A percentile compares a stretch with the other conserved stretches of the same genome.
Conservation (phyloP, 1,140 invertebrate species). For the Bradynema listronoti region DNA sequence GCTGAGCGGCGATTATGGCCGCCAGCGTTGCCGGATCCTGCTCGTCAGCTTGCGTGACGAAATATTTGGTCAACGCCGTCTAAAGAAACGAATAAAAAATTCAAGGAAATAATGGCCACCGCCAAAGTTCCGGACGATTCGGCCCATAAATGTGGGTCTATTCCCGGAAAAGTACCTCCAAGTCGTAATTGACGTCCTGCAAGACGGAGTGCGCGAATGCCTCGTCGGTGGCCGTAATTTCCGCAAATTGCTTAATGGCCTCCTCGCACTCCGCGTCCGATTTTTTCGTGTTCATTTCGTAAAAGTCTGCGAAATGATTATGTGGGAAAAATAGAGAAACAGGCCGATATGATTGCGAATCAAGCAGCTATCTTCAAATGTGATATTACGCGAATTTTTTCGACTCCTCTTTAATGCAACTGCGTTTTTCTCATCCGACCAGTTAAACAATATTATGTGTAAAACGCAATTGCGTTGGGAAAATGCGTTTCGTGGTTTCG, state of each 20-base stretch:
- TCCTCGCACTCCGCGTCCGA: slow-evolving; percentile 13
- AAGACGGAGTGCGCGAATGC: slow-evolving; percentile 37
- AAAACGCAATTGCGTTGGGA: too few species aligned
- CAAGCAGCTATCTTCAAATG: too few species aligned
- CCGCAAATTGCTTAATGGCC: slow-evolving; percentile 36
- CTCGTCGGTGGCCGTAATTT: slow-evolving; percentile 41
- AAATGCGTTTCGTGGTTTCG: too few species aligned
- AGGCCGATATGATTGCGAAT: too few species aligned
- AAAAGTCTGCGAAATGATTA: too few species aligned
- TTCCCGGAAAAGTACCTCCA: slow-evolving; percentile 24
- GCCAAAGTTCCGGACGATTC: too few species aligned
- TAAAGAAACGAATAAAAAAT: slow-evolving; percentile 4
- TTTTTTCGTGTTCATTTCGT: slow-evolving; percentile 8
- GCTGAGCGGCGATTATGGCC: neutral
- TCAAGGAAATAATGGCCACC: slow-evolving; percentile 3
- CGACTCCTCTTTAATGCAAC: too few species aligned
- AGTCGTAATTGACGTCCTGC: slow-evolving; percentile 36
- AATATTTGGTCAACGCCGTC: slow-evolving; percentile 20
- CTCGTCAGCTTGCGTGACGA: slow-evolving; percentile 4
- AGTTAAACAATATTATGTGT: too few species aligned
- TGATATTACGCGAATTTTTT: too few species aligned
- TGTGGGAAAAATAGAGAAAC: too few species aligned
- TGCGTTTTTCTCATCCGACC: too few species aligned
- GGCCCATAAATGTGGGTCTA: too few species aligned
- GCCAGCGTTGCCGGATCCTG: neutral